phyloP scores from a whole-genome alignment of 2,113 vertebrate species.

The Cavia aperea region DNA sequence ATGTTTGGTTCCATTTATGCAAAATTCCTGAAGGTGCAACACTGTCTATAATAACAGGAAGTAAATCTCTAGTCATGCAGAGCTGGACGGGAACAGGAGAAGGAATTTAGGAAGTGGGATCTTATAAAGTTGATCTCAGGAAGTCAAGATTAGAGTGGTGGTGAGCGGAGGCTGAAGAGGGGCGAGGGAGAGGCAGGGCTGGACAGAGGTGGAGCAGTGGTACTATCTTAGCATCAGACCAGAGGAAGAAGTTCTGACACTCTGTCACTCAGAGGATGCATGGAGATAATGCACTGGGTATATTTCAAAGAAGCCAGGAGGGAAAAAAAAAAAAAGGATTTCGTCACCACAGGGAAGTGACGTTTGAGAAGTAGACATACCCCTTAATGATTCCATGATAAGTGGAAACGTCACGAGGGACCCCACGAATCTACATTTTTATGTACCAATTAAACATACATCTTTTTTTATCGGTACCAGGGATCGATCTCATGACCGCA shows the following conservation, averaged over 20 bases:
- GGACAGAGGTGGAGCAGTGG: neutral
- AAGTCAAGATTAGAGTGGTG: neutral
- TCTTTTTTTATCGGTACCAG: too few relatives aligned
- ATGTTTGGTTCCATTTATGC: neutral
- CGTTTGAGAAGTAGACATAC: neutral
- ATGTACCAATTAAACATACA: neutral
- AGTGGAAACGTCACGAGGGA: neutral
- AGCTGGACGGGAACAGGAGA: neutral
- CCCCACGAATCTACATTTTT: neutral
- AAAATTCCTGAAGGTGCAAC: neutral
- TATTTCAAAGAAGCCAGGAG: neutral
- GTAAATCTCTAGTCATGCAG: neutral
- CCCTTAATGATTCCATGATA: too few relatives aligned
- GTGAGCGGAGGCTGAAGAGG: neutral
- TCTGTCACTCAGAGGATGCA: too few relatives aligned
- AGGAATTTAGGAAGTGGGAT: neutral
- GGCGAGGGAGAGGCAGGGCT: neutral
- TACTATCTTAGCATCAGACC: fast-evolving
- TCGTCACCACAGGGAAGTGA: neutral
- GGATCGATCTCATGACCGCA: too few relatives aligned
- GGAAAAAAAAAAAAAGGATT: neutral
- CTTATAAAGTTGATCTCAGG: neutral
- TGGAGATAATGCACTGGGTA: neutral
- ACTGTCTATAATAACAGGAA: neutral
- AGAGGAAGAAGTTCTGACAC: neutral